Base-by-base conservation (phyloP, 2,113 vertebrate genomes). In the Anser brachyrhynchus region DNA sequence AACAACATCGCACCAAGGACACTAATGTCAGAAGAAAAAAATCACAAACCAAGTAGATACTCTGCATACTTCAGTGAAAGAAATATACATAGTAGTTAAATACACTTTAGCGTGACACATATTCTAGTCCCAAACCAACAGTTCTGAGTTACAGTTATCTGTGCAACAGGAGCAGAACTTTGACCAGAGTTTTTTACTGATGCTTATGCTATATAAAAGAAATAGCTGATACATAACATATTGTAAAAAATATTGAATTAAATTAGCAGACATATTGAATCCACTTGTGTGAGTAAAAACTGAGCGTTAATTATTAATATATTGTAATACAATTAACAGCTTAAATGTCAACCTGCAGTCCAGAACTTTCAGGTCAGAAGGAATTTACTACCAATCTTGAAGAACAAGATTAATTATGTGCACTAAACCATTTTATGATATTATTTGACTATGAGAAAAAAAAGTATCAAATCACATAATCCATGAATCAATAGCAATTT, bases 301-400 rank as follows among this genome's bases (percentile, higher is more conserved):
- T 31, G 22, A 92, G 26, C 8, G 23, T 80, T 94, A 93, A 88
- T 95, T 94, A 90, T 51, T 74, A 33, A 64, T 44, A 49, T 44
- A 72, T n/a, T 58, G 54, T 46, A 58, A 77, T 46, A 26, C 21
- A 89, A 71, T 71, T 69, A 69, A 79, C 35, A 59, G 22, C 26
- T 77, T 77, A 95, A 95, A 84, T 69, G 33, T 69, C 88, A 94
- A n/a, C 44, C 28, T 62, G 49, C 0, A 19, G 33, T 69, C 26
- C 80, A 87, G 58, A 89, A 79, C 84, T 87, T 92, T 83, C 29
- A 82, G 70, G 44, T 84, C 61, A 84, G 11, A 37, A 87, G 62
- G 31, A 89, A 74, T 39, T 44, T 58, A 54, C 18, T 70, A 51
- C 28, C 70, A 43, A 43, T 43, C 33, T 58, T 62, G 29, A 94